Evolutionary conservation across 2,113 vertebrate species (phyloP).

Genomic region (Scalopus aquaticus): DNA sequence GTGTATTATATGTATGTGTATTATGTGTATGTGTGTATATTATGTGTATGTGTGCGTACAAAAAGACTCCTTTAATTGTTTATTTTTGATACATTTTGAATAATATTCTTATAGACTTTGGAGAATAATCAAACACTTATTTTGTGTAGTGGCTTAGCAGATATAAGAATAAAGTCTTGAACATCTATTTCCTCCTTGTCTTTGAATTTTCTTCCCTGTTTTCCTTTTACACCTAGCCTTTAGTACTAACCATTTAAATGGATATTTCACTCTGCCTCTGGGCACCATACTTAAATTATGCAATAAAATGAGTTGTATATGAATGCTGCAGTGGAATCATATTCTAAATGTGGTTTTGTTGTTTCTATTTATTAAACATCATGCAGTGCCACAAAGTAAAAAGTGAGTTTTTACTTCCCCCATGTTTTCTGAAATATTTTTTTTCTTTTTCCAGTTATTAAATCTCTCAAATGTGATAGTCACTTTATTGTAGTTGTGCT

Average conservation of each 20-base stretch:
- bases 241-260: constrained; percentile 2
- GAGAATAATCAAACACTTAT: not conserved
- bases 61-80: not conserved
- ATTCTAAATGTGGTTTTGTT: not conserved
- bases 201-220: constrained; percentile 1
- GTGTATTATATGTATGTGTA: too few species aligned
- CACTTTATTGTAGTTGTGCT: constrained; percentile 28
- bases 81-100: not conserved
- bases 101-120: not conserved
- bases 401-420: constrained; percentile 11
- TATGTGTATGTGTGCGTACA: not conserved
- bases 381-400: not conserved
- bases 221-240: not conserved
- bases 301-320: constrained; percentile 19
- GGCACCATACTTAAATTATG: not conserved
- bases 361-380: constrained; percentile 24
- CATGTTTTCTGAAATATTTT: not conserved
- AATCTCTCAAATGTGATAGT: not conserved
- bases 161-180: not conserved
- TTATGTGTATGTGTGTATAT: too few species aligned
- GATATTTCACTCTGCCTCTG: constrained; percentile 15
- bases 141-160: not conserved
- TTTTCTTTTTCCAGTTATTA: not conserved
- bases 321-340: not conserved
- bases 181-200: not conserved